phyloP scores from a whole-genome alignment of 2,113 vertebrate genomes.

The Boulengeromyrus knoepffleri region DNA sequence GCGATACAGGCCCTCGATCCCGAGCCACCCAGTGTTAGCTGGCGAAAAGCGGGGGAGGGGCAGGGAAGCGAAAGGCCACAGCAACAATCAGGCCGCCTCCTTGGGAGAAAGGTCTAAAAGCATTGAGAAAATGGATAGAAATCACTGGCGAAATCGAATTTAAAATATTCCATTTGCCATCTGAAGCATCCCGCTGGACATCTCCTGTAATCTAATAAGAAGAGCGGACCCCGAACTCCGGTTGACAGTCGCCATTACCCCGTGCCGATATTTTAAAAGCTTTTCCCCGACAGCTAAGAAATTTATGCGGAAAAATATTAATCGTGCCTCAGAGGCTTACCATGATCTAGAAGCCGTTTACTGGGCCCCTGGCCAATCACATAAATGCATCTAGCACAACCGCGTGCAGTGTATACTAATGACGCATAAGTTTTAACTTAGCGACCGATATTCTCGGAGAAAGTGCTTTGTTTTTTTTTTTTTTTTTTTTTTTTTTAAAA shows the following conservation, averaged over 20 bases:
- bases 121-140: slow-evolving; percentile 14
- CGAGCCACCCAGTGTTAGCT: slow-evolving; percentile 14
- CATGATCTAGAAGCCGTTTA: not conserved
- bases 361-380: not conserved
- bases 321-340: not conserved
- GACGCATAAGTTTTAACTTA: not conserved
- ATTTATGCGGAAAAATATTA: not conserved
- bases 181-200: slow-evolving; percentile 6
- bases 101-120: not conserved
- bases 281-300: slow-evolving; percentile 16
- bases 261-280: slow-evolving; percentile 18
- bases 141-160: slow-evolving; percentile 18
- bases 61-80: not conserved
- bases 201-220: slow-evolving; percentile 14
- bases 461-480: not conserved
- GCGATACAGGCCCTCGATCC: slow-evolving; percentile 41
- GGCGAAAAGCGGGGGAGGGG: not conserved
- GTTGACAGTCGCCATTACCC: not conserved
- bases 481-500: not conserved
- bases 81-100: slow-evolving; percentile 22
- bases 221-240: not conserved
- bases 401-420: not conserved
- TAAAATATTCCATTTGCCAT: slow-evolving; percentile 20
- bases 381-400: not conserved
- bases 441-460: not conserved